Base-by-base conservation (phyloP, 2,113 vertebrate genomes). In the Pimephales promelas region DNA sequence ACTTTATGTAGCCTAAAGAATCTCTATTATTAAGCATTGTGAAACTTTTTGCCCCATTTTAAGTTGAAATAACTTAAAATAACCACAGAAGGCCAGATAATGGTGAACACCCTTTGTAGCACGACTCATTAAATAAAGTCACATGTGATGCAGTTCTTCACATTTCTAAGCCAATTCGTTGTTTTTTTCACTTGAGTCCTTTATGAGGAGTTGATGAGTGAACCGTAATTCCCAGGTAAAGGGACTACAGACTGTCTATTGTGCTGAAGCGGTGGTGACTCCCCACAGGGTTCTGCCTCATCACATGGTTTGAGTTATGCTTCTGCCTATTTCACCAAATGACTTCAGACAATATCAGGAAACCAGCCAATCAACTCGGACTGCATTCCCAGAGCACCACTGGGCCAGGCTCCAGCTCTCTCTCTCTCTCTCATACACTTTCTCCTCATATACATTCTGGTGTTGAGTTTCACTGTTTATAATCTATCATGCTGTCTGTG, bases 391-490 rank as follows among this genome's bases (percentile, higher is more conserved):
- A 57, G 62, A 74, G 56, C 76, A 59, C 84, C 61, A 62, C 61
- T 14, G 61, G 68, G 76, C 76, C 45, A 75, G 36, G 54, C 47
- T 82, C 75, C 77, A 72, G 31, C 59, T 43, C 5, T 47, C 78
- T n/a, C 14, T 72, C 54, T 47, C 3, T 68, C 34, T 54, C 52
- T 54, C 34, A 20, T 28, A 34, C 57, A 68, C 40, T 9, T 40
- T 40, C 57, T 36, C 66, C 72, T 47, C 57, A 62, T 59, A 56
- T 71, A 73, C 22, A 61, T 57, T 43, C 28, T 34, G 31, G 85
- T 83, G 56, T 89, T 90, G 87, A 87, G 88, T 91, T 93, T 90
- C 85, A 85, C 83, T 87, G 91, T 94, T 88, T 92, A 92, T 93
- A 91, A 92, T 95, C 56, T 75, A 75, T 92, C 87, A 92, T 79